Conservation (phyloP, 2,888 invertebrate genomes). For the Emmelina monodactyla region DNA sequence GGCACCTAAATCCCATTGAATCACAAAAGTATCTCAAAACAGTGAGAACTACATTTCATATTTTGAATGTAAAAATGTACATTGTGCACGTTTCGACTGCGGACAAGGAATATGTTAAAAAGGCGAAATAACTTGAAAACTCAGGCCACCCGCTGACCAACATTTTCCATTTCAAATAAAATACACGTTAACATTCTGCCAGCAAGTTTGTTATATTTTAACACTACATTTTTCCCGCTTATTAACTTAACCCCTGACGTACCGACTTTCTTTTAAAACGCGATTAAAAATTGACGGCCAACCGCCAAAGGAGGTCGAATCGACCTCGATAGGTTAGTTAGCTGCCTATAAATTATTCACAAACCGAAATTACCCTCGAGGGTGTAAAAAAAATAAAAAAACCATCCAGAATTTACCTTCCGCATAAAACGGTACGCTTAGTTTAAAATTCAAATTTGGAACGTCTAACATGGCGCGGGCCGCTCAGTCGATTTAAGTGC, state of each 20-base stretch:
- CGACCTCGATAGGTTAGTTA: conserved; percentile 11
- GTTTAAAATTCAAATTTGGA: conserved; percentile 59
- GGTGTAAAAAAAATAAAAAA: conserved; percentile 42
- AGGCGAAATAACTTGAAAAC: too few relatives aligned
- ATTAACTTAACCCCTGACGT: background rate
- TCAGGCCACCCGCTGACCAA: too few relatives aligned
- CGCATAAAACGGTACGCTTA: conserved; percentile 51
- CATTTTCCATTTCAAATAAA: too few relatives aligned
- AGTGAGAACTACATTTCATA: too few relatives aligned
- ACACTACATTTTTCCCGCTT: background rate
- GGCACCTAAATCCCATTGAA: too few relatives aligned
- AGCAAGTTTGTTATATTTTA: too few relatives aligned
- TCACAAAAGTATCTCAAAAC: too few relatives aligned
- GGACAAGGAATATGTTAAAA: too few relatives aligned
- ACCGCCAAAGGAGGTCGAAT: background rate
- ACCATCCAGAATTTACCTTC: conserved; percentile 39
- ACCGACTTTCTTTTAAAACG: conserved; percentile 2
- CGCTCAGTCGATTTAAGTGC: conserved; percentile 32
- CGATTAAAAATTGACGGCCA: conserved; percentile 6
- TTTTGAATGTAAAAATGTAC: too few relatives aligned
- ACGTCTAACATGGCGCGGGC: conserved; percentile 40
- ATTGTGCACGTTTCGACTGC: too few relatives aligned
- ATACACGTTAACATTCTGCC: too few relatives aligned
- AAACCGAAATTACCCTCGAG: conserved; percentile 31
- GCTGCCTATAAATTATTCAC: conserved; percentile 25